These are phyloP conservation scores for Zoanthus sansibaricus DNA, from an alignment of 92 coral and sea anemone species.

Conservation along the genomic window DNA sequence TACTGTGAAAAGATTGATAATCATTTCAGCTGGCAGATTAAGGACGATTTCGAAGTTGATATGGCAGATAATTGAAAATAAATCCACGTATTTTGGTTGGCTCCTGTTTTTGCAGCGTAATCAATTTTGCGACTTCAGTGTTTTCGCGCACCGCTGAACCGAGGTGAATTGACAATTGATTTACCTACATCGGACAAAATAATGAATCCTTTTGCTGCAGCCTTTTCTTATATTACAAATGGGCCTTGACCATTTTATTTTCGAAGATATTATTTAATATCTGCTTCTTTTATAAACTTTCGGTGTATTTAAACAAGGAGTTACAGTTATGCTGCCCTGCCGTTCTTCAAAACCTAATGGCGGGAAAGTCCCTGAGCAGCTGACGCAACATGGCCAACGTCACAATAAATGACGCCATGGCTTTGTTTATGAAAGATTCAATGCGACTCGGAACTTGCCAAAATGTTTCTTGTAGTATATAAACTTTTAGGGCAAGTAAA, in stretches of 20 bases:
- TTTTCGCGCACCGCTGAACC: conserved; percentile 16
- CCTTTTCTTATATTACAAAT: not conserved
- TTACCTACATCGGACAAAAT: not conserved
- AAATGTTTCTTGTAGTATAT: too few species aligned
- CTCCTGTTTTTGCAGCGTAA: conserved; percentile 31
- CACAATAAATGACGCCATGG: not conserved
- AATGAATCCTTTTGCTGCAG: not conserved
- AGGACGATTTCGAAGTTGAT: not conserved
- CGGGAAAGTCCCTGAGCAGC: conserved; percentile 26
- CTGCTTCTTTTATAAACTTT: not conserved
- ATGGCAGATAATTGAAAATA: not conserved
- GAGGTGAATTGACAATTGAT: not conserved
- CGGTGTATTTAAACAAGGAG: too few species aligned
- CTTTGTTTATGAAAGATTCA: not conserved
- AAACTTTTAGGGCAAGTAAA: too few species aligned
- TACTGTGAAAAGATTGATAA: not conserved
- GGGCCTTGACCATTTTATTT: not conserved
- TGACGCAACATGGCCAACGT: conserved; percentile 24
- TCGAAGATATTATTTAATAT: not conserved
- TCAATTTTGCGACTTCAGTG: conserved; percentile 3
- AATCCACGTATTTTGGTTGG: not conserved
- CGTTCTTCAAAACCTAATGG: not conserved
- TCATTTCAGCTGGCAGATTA: not conserved
- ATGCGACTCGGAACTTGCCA: too few species aligned
- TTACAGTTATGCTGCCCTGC: not conserved